Percentiles rank a stretch among this genome's conserved stretches.
phyloP scores from a whole-genome alignment of 2,113 vertebrate genomes.

The Guaruba guarouba region DNA sequence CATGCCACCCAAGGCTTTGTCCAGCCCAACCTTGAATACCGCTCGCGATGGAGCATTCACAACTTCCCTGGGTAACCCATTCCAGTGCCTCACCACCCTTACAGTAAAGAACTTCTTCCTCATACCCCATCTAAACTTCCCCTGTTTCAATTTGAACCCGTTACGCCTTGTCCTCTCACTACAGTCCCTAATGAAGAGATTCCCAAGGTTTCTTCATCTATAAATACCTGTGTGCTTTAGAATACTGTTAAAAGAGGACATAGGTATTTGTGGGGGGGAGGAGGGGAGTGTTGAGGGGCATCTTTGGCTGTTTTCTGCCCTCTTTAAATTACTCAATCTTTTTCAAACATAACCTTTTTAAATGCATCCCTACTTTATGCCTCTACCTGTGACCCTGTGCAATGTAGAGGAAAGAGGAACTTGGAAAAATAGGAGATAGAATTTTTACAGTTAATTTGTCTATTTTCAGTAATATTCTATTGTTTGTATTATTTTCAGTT shows the following conservation, averaged over 20 bases:
- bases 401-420: neutral
- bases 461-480: neutral
- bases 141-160: too few species aligned
- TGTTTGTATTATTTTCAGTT: neutral
- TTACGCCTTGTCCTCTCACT: too few species aligned
- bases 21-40: too few species aligned
- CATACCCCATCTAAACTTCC: too few species aligned
- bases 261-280: neutral
- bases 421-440: neutral
- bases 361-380: neutral
- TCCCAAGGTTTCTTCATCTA: neutral
- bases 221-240: neutral
- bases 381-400: fast-evolving
- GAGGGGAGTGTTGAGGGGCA: neutral
- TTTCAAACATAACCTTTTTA: neutral
- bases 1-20: too few species aligned
- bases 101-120: too few species aligned
- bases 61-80: too few species aligned
- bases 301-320: neutral
- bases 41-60: too few species aligned
- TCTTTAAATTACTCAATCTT: neutral
- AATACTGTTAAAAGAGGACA: neutral
- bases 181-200: too few species aligned
- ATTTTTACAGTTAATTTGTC: neutral
- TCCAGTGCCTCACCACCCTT: too few species aligned